These are phyloP conservation scores for Bombus pascuorum DNA, from an alignment of 1,140 invertebrate genomes.

Conservation along the genomic window DNA sequence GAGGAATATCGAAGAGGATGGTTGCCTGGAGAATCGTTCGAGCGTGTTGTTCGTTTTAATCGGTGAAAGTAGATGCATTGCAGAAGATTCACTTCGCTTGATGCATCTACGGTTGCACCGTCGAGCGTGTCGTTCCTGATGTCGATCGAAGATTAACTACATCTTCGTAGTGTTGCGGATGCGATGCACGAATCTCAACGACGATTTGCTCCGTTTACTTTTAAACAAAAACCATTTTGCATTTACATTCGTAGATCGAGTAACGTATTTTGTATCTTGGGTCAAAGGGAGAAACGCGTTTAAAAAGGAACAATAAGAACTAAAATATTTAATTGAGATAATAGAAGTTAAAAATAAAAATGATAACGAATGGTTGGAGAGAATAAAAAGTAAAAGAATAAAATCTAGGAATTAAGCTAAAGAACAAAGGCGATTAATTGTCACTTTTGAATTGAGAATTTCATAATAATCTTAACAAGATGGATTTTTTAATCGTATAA, in stretches of 20 bases:
- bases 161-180: background rate
- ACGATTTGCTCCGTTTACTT: conserved; percentile 15
- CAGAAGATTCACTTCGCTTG: conserved; percentile 16
- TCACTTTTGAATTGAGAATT: too few species aligned
- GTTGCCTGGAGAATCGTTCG: conserved; percentile 34
- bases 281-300: too few species aligned
- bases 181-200: background rate
- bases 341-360: background rate
- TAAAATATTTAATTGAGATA: background rate
- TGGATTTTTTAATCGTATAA: too few species aligned
- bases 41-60: conserved; percentile 51
- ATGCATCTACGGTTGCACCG: conserved; percentile 45
- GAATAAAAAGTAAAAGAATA: too few species aligned
- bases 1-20: conserved; percentile 51
- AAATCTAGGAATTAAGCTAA: too few species aligned
- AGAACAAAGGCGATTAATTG: too few species aligned
- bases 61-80: conserved; percentile 62
- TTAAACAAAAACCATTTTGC: background rate
- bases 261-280: background rate
- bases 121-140: conserved; percentile 39
- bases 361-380: background rate
- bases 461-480: too few species aligned
- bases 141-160: conserved; percentile 52
- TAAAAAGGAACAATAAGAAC: background rate
- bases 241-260: background rate